Evolutionary conservation across 1,140 invertebrate species (phyloP).

Genomic region (Antheraea pernyi): DNA sequence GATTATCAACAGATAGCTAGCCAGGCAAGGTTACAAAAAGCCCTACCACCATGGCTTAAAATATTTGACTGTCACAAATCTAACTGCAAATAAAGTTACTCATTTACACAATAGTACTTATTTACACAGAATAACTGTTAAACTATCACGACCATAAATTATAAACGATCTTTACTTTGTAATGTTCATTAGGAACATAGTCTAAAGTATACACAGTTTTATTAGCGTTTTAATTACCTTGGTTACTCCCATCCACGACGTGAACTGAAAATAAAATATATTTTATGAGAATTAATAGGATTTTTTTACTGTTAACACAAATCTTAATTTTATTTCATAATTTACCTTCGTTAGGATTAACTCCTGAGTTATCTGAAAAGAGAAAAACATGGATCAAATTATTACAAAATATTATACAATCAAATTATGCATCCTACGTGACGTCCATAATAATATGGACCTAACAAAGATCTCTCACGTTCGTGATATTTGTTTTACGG

Average conservation of each 20-base stretch:
- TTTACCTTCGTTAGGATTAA: neutral
- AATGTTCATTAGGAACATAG: neutral
- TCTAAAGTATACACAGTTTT: neutral
- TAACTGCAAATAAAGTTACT: too few relatives aligned
- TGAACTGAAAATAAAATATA: conserved; percentile 25
- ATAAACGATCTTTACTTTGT: too few relatives aligned
- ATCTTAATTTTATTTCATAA: neutral
- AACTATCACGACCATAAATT: too few relatives aligned
- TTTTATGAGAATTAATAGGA: conserved; percentile 14
- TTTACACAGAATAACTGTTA: too few relatives aligned
- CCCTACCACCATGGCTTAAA: too few relatives aligned
- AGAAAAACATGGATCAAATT: neutral
- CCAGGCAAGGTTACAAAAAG: too few relatives aligned
- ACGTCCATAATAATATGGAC: neutral
- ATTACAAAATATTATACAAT: neutral
- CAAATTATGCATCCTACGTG: neutral
- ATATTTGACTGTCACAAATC: too few relatives aligned
- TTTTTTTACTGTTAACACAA: neutral
- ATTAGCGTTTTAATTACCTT: conserved; percentile 10
- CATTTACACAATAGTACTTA: too few relatives aligned
- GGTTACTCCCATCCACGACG: conserved; percentile 17
- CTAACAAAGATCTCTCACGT: neutral
- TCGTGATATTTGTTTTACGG: neutral
- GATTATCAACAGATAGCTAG: too few relatives aligned
- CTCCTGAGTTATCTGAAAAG: neutral